Evolutionary conservation across 2,797 vertebrate genomes (phyloP), one percentile per base, ranked within the genome.

Genomic region (Neoniphon sammara): DNA sequence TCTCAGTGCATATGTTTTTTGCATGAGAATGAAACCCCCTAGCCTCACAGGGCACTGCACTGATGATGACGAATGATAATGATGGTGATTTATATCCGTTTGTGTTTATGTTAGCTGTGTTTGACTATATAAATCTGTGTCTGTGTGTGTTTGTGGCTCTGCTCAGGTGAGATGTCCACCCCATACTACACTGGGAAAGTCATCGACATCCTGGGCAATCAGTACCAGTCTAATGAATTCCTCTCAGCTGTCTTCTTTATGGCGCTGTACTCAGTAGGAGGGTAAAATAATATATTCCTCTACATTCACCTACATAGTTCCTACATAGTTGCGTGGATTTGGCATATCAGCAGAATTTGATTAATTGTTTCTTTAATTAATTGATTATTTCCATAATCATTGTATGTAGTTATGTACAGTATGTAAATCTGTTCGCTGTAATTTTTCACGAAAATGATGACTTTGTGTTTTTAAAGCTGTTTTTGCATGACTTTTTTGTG

Each of bases 171-270:
- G 42, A 94, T 93, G 9, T 86, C 93, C 42, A 94, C 96, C 77
- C 96, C 95, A 0, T 95, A 92, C 65, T 98, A 95, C 81, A 95
- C 93, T 0, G 96, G 97, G 0, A 93, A 77, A 0, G 92, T 96
- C 67, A 95, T 97, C 61, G 96, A 98, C 70, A 94, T 94, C 70
- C 77, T 92, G 0, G 88, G 94, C 0, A 78, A 87, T 0, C 66
- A 93, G 2, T 96, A 94, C 55, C 85, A 93, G 27, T 61, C 81
- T 0, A 82, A 74, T 0, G 83, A 93, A 31, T 96, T 96, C 71
- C 2, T 66, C 7, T 30, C 70, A 0, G 91, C 95, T 0, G 93
- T 97, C 0, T 0, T 94, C 0, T 86, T 91, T 70, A 92, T 97
- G 94, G 92, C 86, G 1, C 52, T 96, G 0, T 91, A 90, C 12